Evolutionary conservation across 23 tunicate species (phyloP), one percentile per base, ranked within the genome.

Genomic region (Halocynthia aurantium): DNA sequence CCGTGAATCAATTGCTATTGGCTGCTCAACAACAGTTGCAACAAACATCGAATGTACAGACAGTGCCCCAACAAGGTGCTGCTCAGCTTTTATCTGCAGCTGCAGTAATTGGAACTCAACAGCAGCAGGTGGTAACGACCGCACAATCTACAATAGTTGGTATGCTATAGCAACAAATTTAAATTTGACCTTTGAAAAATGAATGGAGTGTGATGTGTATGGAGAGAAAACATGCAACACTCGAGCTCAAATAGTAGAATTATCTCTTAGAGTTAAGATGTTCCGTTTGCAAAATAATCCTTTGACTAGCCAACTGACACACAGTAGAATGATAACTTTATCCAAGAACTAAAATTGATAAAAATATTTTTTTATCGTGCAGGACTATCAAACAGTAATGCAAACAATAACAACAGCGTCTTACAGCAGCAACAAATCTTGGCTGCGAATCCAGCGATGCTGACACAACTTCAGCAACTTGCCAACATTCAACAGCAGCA

Each of bases 391-490:
- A 80, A 84, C 50, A 72, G 76, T 19, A 87, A 87, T 78, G 61
- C 82, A 11, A 87, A 81, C 74, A 62, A 79, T 53, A 87, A 81
- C 85, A 87, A 87, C 81, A 86, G 58, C 86, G 69, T 76, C 71
- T 81, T 75, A 63, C 21, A 31, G 18, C 81, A 83, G 22, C 84
- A 79, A 61, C 87, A 82, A 51, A 55, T 82, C 13, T 8, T 80
- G 62, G 21, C 78, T 6, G 44, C 84, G 66, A 80, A 73, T 58
- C 84, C 84, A 7, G 58, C 51, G 53, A 84, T 85, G 21, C 75
- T 85, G 52, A 84, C 82, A 6, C 81, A 81, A 40, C 22, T 87
- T 57, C 93, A 87, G 68, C 95, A 88, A 79, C 88, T 88, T 13
- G 74, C 87, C 8, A 82, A 68, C 70, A 71, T 76, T 73, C 68